Evolutionary conservation across 2,113 vertebrate genomes (phyloP).

Genomic region (Crotalus helleri): DNA sequence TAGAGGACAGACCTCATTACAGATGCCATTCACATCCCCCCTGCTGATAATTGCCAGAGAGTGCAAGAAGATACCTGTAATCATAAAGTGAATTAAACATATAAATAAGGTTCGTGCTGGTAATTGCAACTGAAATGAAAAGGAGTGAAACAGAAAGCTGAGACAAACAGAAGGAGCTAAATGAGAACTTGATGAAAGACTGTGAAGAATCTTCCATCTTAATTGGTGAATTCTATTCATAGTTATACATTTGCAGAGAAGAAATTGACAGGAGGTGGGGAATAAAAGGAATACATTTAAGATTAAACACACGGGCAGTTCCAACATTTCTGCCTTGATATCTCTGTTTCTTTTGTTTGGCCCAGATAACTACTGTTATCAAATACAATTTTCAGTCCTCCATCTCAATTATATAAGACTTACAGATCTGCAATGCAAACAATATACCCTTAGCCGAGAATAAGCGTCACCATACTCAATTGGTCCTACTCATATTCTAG

Average conservation of each 20-base stretch:
- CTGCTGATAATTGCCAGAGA: slow-evolving; percentile 33
- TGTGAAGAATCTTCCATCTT: slow-evolving; percentile 38
- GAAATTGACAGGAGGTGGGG: slow-evolving; percentile 22
- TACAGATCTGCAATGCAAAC: not conserved
- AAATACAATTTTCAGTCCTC: not conserved
- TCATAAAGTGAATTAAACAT: slow-evolving; percentile 45
- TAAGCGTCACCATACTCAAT: not conserved
- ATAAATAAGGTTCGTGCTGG: slow-evolving; percentile 40
- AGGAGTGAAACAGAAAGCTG: slow-evolving; percentile 34
- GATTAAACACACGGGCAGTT: slow-evolving; percentile 15
- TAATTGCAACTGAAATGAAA: slow-evolving; percentile 47
- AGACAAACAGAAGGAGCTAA: slow-evolving; percentile 39
- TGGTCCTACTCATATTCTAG: not conserved
- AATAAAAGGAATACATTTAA: slow-evolving; percentile 59
- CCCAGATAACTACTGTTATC: slow-evolving; percentile 7
- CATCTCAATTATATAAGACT: not conserved
- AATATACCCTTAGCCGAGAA: not conserved
- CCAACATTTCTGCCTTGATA: slow-evolving; percentile 25
- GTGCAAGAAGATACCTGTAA: slow-evolving; percentile 40
- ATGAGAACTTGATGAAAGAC: slow-evolving; percentile 44
- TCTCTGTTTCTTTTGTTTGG: slow-evolving; percentile 19
- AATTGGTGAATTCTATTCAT: slow-evolving; percentile 54
- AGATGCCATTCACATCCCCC: slow-evolving; percentile 38
- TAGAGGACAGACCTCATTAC: not conserved
- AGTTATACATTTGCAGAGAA: slow-evolving; percentile 42